These are phyloP conservation scores for Phataginus tricuspis DNA, from an alignment of 2,797 vertebrate species.

Conservation along the genomic window DNA sequence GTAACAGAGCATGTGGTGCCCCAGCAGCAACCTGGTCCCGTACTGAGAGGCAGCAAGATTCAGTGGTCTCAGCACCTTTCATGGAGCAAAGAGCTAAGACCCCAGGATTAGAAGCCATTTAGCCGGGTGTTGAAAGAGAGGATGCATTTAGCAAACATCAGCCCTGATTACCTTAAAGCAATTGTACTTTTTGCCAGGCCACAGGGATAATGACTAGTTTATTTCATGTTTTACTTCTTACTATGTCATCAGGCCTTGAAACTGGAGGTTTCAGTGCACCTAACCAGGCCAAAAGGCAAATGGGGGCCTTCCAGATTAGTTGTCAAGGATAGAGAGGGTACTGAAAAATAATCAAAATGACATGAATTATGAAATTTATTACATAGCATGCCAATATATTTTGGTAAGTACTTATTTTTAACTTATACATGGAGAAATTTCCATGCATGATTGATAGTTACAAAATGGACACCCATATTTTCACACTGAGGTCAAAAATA, in stretches of 20 bases:
- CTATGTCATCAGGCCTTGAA: background rate
- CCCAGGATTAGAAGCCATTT: background rate
- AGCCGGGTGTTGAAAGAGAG: background rate
- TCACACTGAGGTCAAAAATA: background rate
- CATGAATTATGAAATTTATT: background rate
- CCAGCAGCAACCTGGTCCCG: background rate
- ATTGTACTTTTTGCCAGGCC: background rate
- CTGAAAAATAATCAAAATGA: background rate
- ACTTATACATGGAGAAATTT: background rate
- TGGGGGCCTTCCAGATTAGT: background rate
- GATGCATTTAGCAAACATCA: background rate
- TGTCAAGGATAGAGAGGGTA: background rate
- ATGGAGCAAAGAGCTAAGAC: background rate
- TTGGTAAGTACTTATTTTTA: background rate
- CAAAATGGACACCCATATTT: background rate
- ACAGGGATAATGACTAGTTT: background rate
- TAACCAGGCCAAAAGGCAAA: background rate
- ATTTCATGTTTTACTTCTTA: background rate
- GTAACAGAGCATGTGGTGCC: background rate
- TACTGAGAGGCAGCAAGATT: background rate
- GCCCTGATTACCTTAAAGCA: background rate
- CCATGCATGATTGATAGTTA: background rate
- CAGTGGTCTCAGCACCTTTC: background rate
- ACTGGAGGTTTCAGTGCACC: background rate
- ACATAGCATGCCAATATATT: background rate